These are phyloP conservation scores for Oreochromis grahami DNA, from an alignment of 2,797 vertebrate species.

Conservation along the genomic window DNA sequence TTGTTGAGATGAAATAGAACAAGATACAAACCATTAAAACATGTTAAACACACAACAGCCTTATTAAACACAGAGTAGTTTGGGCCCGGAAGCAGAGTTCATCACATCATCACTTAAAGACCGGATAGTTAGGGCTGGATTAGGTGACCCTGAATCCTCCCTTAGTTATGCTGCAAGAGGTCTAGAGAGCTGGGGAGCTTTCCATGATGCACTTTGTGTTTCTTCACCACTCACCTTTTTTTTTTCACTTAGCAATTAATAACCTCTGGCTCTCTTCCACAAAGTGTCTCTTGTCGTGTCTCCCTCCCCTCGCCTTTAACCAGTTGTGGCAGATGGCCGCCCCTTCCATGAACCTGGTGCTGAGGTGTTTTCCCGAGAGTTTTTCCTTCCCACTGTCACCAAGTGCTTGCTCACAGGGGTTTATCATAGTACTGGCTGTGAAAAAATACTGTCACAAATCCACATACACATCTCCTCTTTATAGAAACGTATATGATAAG, in stretches of 20 bases:
- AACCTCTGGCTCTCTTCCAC: neutral
- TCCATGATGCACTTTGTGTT: neutral
- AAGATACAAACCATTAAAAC: fast-evolving
- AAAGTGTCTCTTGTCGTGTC: neutral
- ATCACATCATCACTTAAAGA: fast-evolving
- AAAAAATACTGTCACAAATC: neutral
- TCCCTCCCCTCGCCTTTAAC: neutral
- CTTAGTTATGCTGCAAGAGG: neutral
- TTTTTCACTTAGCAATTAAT: neutral
- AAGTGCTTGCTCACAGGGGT: neutral
- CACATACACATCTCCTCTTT: neutral
- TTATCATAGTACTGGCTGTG: neutral
- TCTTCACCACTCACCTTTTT: neutral
- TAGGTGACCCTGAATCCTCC: neutral
- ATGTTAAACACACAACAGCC: neutral
- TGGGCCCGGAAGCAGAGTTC: fast-evolving
- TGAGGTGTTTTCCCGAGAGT: neutral
- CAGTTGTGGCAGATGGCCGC: neutral
- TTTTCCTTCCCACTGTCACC: neutral
- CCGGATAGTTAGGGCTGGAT: neutral
- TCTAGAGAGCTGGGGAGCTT: neutral
- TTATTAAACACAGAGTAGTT: neutral
- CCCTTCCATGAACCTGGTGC: neutral
- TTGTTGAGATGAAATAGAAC: neutral
- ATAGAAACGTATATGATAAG: neutral